A percentile compares a stretch with the other conserved stretches of the same genome.
Conservation (phyloP, 35 echinoderm and acorn worm species). For the Apostichopus japonicus region DNA sequence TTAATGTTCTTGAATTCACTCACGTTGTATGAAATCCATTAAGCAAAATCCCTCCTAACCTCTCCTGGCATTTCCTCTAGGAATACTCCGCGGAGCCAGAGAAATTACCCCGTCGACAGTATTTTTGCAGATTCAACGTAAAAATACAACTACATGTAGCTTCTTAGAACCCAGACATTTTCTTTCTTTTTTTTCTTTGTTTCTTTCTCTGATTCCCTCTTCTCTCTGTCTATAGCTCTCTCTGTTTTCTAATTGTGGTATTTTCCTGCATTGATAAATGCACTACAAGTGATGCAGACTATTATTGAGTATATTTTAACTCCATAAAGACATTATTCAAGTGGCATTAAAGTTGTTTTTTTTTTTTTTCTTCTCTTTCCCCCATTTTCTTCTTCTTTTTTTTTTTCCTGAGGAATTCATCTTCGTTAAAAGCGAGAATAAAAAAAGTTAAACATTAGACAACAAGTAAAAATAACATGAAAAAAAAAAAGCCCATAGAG, state of each 20-base stretch:
- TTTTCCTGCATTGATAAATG: not conserved
- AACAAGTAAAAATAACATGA: too few species aligned
- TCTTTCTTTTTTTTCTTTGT: not conserved
- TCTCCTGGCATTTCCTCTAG: not conserved
- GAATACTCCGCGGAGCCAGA: not conserved
- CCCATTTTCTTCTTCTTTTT: too few species aligned
- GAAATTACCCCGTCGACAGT: conserved; percentile 1
- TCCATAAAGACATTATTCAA: not conserved
- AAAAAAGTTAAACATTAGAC: not conserved
- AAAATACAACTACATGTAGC: not conserved
- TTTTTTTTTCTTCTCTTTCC: too few species aligned
- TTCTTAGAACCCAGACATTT: not conserved
- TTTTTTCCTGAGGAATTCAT: not conserved
- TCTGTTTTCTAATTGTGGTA: too few species aligned
- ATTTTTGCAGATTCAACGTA: not conserved
- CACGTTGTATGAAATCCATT: conserved; percentile 23
- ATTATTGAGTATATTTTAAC: not conserved
- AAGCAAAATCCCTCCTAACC: conserved; percentile 6
- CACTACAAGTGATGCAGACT: not conserved
- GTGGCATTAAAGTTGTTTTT: not conserved
- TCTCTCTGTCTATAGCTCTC: too few species aligned
- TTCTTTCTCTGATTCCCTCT: too few species aligned
- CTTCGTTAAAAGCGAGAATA: not conserved
- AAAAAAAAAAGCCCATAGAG: too few species aligned
- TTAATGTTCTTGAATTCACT: conserved; percentile 16